Base-by-base conservation (phyloP, 2,888 invertebrate species). In the Apoderus coryli region DNA sequence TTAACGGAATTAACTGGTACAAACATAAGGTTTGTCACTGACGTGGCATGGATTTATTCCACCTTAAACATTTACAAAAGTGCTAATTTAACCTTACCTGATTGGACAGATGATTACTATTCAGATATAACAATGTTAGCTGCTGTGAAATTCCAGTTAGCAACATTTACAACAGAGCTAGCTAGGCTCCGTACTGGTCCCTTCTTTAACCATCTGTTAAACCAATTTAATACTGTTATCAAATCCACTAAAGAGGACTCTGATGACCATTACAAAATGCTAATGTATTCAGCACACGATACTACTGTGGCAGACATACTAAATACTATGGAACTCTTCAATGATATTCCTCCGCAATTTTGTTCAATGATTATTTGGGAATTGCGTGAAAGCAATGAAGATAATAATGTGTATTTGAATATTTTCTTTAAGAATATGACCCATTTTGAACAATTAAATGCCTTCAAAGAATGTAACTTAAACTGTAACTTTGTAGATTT, bases 271-370 rank as follows among this genome's bases (percentile, higher is more conserved):
- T 59, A 68, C 11, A 76, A 74, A 41, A 41, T 85, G 25, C 67
- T 72, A 48, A 63, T 85, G 31, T 80, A 79, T 45, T 82, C 82
- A 38, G 84, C 64, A 0, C 89, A 90, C 46, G 89, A 89, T 50
- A 67, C 73, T 1, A 88, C 81, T 0, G 57, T 90, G 9, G 77
- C 75, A 0, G 76, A 69, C 44, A 44, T 86, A 22, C 60, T 88
- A 2, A 76, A 75, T 51, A 65, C 76, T 0, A 54, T 89, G 7
- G 68, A 69, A 7, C 40, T 82, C 10, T 88, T 68, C 44, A 65
- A 77, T 37, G 57, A 61, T 9, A 72, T 72, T 34, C 69, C 69
- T 40, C 82, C 82, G 0, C 67, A 69, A 0, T 84, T 77, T 42
- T 60, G 72, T 0, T 65, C 80, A 1, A 66, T 74, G 4, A 54